Base-by-base conservation (phyloP, 2,888 invertebrate species). In the Sesia bembeciformis region DNA sequence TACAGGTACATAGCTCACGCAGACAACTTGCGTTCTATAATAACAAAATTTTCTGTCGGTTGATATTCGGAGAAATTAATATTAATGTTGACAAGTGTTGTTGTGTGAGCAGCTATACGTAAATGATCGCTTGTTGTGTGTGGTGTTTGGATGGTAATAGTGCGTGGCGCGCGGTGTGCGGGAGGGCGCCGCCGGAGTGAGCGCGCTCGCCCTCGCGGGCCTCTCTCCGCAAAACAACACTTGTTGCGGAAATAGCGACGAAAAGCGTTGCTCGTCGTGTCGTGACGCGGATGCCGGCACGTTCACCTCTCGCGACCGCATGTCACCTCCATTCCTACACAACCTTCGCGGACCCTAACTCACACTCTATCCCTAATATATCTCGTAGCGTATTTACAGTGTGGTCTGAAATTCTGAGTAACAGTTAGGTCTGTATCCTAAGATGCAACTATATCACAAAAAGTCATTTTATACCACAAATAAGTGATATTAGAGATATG, bases 191-290 rank as follows among this genome's bases (percentile, higher is more conserved):
- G 46, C 8, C 8, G n/a, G 46, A 46, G n/a, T 46, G 46, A 23
- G 67, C 68, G 70, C 77, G 65, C 59, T 64, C 81, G 77, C 78
- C 73, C 74, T 78, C 60, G 58, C 57, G 84, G 74, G 84, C 86
- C 86, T 80, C 84, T 79, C 76, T 77, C 77, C 76, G 78, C 84
- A 81, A 84, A 86, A 85, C 84, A 87, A 84, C 85, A 85, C 84
- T 88, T 81, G 85, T 81, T 81, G 87, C 85, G 81, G 85, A 86
- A 86, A 87, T 85, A 87, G 86, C 82, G 79, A 74, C 75, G 79
- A 81, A 81, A 80, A 80, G 74, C 76, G 74, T 75, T 75, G 77
- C 72, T 75, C 70, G 74, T 64, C 67, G 73, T 72, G 71, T 66
- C 71, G 71, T 46, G 62, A 62, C 67, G 60, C 58, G 57, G 51